These are phyloP conservation scores for Phocides pigmalion DNA, from an alignment of 1,140 invertebrate genomes.

Conservation along the genomic window DNA sequence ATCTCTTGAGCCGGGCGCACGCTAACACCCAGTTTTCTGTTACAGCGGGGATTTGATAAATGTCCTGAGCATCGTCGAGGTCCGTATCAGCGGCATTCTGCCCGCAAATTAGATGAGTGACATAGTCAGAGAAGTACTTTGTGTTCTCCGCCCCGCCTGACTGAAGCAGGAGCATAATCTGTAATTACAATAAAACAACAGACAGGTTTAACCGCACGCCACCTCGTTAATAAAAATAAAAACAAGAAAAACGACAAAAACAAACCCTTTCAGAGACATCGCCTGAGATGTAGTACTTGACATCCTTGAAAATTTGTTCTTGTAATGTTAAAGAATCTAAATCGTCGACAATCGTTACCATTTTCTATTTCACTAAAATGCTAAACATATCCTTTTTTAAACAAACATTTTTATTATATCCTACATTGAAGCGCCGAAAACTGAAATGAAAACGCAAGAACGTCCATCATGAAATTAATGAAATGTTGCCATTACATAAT, in stretches of 20 bases:
- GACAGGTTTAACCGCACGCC: conserved; percentile 58
- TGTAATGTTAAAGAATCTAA: conserved; percentile 80
- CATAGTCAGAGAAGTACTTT: conserved; percentile 93
- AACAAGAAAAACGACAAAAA: conserved; percentile 69
- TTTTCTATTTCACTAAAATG: conserved; percentile 74
- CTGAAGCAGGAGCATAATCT: conserved; percentile 91
- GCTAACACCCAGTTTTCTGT: conserved; percentile 92
- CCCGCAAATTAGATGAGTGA: conserved; percentile 95
- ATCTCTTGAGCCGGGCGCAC: conserved; percentile 83
- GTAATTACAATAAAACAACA: conserved; percentile 68
- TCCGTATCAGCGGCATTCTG: conserved; percentile 91
- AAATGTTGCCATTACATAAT: conserved; percentile 50
- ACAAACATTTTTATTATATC: conserved; percentile 59
- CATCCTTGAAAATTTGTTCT: conserved; percentile 85
- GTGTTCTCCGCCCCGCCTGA: conserved; percentile 92
- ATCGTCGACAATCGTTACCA: conserved; percentile 83
- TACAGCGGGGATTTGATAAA: conserved; percentile 95
- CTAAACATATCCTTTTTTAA: conserved; percentile 57
- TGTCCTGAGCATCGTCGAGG: conserved; percentile 92
- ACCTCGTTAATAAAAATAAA: conserved; percentile 64
- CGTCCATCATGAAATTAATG: conserved; percentile 61
- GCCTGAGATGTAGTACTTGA: conserved; percentile 89
- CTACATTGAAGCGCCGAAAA: conserved; percentile 66
- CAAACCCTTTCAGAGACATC: conserved; percentile 87
- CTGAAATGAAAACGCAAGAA: conserved; percentile 64